Evolutionary conservation across 64 coral and sea anemone species (phyloP), one percentile per base, ranked within the genome.

Genomic region (Platygyra sinensis): DNA sequence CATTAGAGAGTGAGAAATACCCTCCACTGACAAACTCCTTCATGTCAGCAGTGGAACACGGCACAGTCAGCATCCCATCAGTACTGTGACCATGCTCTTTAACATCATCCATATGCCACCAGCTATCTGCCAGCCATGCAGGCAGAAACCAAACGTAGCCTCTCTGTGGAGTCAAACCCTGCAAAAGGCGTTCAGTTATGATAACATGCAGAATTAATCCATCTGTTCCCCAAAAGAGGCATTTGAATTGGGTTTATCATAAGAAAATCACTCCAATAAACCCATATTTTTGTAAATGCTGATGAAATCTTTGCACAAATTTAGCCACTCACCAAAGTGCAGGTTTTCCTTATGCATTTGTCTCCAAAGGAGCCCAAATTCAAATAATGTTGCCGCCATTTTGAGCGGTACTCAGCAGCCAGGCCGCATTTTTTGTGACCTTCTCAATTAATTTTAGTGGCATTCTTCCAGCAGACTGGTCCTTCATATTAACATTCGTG

Each of bases 111-210:
- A 75, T 33, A 59, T 60, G 57, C 91, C 91, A 96, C 94, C 94
- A 96, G 2, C 64, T 19, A 14, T 72, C 64, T 73, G 84, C 86
- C 76, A 96, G 75, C 94, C 94, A 96, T 49, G 91, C 90, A 87
- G 94, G 94, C 6, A 96, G 76, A 59, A 96, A 96, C 94, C 94
- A 96, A n/a, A 96, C 94, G 62, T 90, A 96, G 1, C 91, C 91
- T 27, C 87, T 89, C 62, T 96, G 91, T 24, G 94, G 94, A 54
- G 80, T 90, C 14, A 96, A 72, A 11, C 85, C 82, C 94, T 96
- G 60, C 2, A 10, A 79, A 6, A 89, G 0, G 6, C 54, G 59
- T 9, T 31, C 36, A 50, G 57, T 7, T 24, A 57, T 0, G 13
- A 32, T 64, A 18, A 71, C 22, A 32, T n/a, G 22, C 10, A 18